Percentiles rank a stretch among this genome's conserved stretches.
Conservation (phyloP, 2,888 invertebrate species). For the Sesia bembeciformis region DNA sequence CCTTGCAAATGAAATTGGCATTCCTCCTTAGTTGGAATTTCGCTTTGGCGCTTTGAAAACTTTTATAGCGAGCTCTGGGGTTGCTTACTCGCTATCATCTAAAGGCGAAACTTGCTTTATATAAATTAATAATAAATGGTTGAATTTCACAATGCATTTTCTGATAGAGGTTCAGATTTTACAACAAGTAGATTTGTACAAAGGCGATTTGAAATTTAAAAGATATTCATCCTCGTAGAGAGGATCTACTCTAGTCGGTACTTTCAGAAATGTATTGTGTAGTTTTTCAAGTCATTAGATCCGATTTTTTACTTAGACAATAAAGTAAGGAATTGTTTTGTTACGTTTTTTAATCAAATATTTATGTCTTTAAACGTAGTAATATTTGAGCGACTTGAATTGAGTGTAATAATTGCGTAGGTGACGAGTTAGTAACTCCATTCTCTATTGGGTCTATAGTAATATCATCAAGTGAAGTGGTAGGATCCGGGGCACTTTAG, state of each 20-base stretch:
- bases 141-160: neutral
- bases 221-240: no score
- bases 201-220: no score
- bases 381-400: conserved; percentile 17
- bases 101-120: conserved; percentile 14
- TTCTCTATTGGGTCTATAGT: neutral
- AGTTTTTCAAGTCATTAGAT: no score
- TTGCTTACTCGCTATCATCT: conserved; percentile 13
- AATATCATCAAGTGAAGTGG: neutral
- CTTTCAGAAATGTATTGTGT: no score
- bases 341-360: no score
- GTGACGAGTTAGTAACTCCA: conserved; percentile 15
- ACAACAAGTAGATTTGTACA: no score
- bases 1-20: conserved; percentile 31
- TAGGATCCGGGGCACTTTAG: neutral
- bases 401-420: conserved; percentile 45
- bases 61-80: conserved; percentile 25
- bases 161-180: no score
- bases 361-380: no score
- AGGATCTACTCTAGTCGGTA: no score
- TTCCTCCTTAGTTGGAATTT: conserved; percentile 24
- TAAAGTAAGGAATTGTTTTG: no score
- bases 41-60: conserved; percentile 22
- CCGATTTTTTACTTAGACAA: no score
- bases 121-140: conserved; percentile 6